phyloP scores from a whole-genome alignment of 2,888 invertebrate genomes.

The Leptopilina syphax region DNA sequence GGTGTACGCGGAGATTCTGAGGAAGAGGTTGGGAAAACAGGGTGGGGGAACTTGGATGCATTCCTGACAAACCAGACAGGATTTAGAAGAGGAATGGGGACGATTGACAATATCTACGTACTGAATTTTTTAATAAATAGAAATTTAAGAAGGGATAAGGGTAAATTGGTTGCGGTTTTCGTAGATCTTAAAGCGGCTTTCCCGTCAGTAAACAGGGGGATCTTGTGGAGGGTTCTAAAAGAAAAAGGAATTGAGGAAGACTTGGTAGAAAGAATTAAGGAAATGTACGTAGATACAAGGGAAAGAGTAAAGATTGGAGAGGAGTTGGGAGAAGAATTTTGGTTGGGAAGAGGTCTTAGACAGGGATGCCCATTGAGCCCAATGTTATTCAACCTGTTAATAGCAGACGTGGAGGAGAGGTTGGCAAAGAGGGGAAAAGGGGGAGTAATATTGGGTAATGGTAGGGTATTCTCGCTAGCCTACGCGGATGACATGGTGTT shows the following conservation, averaged over 20 bases:
- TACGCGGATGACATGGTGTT: neutral
- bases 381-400: neutral
- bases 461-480: neutral
- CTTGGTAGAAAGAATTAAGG: no score
- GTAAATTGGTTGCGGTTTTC: no score
- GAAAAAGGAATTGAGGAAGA: no score
- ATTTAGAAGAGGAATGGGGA: conserved; percentile 39
- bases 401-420: neutral
- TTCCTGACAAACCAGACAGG: conserved; percentile 28
- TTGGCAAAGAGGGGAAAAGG: neutral
- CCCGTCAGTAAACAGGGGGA: no score
- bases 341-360: neutral
- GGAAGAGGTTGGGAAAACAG: conserved; percentile 20
- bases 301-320: no score
- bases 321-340: no score
- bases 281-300: no score
- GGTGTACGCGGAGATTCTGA: conserved; percentile 28
- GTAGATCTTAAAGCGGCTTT: no score
- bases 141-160: no score
- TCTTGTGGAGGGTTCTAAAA: no score
- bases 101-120: conserved; percentile 41
- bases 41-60: neutral
- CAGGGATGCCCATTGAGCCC: neutral
- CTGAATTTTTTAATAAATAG: no score
- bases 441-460: neutral